Evolutionary conservation across 1,140 invertebrate species (phyloP), one percentile per base, ranked within the genome.

Genomic region (Orchesella cincta): DNA sequence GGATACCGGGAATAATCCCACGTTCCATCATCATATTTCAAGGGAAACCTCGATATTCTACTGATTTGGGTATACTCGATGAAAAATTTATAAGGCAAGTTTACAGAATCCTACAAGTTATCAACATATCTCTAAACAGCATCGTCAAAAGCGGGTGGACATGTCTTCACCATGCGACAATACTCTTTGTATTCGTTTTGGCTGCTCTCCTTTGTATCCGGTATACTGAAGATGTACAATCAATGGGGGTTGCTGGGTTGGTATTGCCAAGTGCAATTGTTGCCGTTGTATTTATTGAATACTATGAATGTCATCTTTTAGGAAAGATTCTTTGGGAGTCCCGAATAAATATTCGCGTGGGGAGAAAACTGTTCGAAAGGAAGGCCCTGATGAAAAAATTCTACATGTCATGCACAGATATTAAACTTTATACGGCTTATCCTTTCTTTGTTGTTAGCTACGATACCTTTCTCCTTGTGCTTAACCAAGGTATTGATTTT

Each of bases 401-500:
- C n/a, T 57, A 5, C 23, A 16, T 16, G 8, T 57, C 54, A 5
- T 57, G 54, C n/a, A 14, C 54, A 5, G 54, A 57, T 26, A 57
- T 57, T 23, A 16, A 23, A 23, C 8, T 57, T 12, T 5, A 57
- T 5, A 57, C 54, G 54, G 54, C 14, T 16, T 57, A 57, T 23
- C 54, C 54, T 8, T 57, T 57, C 23, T 57, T 57, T 57, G 54
- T 57, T 57, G 23, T 57, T 18, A 57, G 54, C n/a, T 57, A n/a
- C 26, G 54, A 57, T 23, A 57, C 54, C 12, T 57, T 57, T 26
- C n/a, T 57, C 8, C 54, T 57, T 3, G 26, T 57, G 14, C 23
- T 57, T 5, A 12, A 57, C 8, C 54, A 57, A 57, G 54, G 54
- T n/a, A 57, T 57, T 5, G 54, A 57, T 23, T 57, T 57, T 57